A percentile compares a stretch with the other conserved stretches of the same genome.
Evolutionary conservation across 2,797 vertebrate genomes (phyloP).

Genomic region (Pelochelys cantorii): DNA sequence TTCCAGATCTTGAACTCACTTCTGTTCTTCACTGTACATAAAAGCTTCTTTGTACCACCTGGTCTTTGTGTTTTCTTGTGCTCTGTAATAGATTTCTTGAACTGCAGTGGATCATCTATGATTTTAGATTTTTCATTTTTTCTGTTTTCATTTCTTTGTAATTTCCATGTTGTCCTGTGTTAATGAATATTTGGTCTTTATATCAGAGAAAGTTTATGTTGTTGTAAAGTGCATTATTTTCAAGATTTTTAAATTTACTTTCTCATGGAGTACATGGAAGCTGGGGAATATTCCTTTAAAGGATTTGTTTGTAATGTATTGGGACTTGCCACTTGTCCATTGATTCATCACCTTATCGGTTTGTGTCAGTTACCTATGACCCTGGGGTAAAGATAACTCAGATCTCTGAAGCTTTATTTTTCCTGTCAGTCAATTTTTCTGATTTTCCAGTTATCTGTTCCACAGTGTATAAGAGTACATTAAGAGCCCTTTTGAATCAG

Average conservation of each 20-base stretch:
- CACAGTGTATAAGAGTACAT: background rate
- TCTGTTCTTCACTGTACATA: conserved; percentile 1
- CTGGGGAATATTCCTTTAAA: background rate
- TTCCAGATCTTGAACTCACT: conserved; percentile 30
- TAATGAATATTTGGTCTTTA: conserved; percentile 6
- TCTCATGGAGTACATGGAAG: background rate
- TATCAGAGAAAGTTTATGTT: conserved; percentile 16
- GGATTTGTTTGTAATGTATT: background rate
- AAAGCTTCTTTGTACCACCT: conserved; percentile 46
- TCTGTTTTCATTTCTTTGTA: background rate
- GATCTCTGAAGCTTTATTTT: background rate
- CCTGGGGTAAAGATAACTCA: background rate
- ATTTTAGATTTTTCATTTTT: conserved; percentile 23
- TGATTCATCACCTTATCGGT: background rate
- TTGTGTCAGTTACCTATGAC: background rate
- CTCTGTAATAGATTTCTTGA: conserved; percentile 15
- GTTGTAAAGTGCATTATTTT: conserved; percentile 6
- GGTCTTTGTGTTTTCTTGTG: conserved; percentile 10
- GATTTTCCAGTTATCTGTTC: background rate
- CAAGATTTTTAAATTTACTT: background rate
- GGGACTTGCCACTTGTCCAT: background rate
- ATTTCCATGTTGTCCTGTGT: conserved; percentile 34
- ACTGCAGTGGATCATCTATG: background rate
- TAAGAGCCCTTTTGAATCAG: background rate
- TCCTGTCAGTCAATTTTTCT: background rate